Evolutionary conservation across 2,888 invertebrate genomes (phyloP), one percentile per base, ranked within the genome.

Genomic region (Embidobia sp.): DNA sequence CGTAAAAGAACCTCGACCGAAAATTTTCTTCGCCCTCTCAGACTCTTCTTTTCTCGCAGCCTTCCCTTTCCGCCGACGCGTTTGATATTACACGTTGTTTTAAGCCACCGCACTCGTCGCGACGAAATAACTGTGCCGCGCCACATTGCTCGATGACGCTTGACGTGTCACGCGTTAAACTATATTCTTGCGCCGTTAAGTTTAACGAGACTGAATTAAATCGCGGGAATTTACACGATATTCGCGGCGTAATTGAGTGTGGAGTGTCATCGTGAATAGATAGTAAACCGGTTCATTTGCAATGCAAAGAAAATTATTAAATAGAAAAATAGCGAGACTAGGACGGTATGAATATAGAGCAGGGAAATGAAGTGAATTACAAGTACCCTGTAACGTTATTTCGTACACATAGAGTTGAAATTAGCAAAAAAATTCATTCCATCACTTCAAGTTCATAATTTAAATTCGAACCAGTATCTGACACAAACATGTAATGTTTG

Each of bases 131-230:
- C 57, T 37, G 48, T 16, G 73, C 53, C 46, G 53, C 37, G 67
- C 15, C 31, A n/a, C n/a, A n/a, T n/a, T n/a, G 42, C 59, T 13
- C 55, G 15, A 15, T 35, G 69, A 57, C 44, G 51, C 22, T 16
- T 31, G 33, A 26, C 51, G 46, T 35, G 66, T 72, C 61, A 61
- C 61, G 61, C 44, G 46, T 31, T 42, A 66, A 57, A 59, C 70
- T 64, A 70, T 66, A 64, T 57, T 77, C 76, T 51, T 77, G 76
- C 70, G 27, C 53, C 18, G 76, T 76, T 76, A 69, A 64, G 44
- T 70, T 76, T 76, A 76, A 76, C 75, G 75, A 69, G 75, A 75
- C 63, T 69, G 59, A 70, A 76, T 76, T 70, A 76, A 70, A 70
- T 70, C 49, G 44, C 42, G 29, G 63, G 55, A 75, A 63, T 75